Percentiles rank a stretch among this genome's conserved stretches.
Evolutionary conservation across 2,888 invertebrate species (phyloP).

Genomic region (Acrobasis consociella): DNA sequence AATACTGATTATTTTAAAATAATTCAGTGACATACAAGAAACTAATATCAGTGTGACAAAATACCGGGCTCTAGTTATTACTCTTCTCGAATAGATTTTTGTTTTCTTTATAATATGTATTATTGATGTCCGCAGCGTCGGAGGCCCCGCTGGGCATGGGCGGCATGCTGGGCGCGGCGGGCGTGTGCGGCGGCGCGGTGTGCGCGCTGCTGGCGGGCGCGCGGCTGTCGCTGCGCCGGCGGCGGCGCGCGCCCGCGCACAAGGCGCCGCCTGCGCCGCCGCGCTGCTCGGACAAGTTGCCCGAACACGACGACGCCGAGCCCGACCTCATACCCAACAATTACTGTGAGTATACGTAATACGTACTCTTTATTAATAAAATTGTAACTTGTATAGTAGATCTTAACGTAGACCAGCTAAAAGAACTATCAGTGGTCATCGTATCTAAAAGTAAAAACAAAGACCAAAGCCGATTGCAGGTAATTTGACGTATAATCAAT

Average conservation of each 20-base stretch:
- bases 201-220: constrained; percentile 60
- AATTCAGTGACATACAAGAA: no score
- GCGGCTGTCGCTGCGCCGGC: constrained; percentile 56
- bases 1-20: no score
- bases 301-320: constrained; percentile 69
- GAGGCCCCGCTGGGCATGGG: constrained; percentile 62
- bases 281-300: constrained; percentile 39
- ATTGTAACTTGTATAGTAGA: background rate
- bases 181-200: constrained; percentile 55
- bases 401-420: no score
- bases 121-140: constrained; percentile 50
- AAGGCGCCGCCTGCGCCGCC: constrained; percentile 49
- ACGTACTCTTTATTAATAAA: background rate
- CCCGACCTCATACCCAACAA: constrained; percentile 76
- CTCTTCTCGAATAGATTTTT: no score
- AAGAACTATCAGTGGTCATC: no score
- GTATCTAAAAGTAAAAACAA: no score
- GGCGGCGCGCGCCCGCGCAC: constrained; percentile 45
- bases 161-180: constrained; percentile 58
- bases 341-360: constrained; percentile 68
- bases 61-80: no score
- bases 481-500: no score
- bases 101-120: no score
- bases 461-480: no score
- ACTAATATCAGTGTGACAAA: no score